phyloP scores from a whole-genome alignment of 2,888 invertebrate genomes.

The Prosapia bicincta region DNA sequence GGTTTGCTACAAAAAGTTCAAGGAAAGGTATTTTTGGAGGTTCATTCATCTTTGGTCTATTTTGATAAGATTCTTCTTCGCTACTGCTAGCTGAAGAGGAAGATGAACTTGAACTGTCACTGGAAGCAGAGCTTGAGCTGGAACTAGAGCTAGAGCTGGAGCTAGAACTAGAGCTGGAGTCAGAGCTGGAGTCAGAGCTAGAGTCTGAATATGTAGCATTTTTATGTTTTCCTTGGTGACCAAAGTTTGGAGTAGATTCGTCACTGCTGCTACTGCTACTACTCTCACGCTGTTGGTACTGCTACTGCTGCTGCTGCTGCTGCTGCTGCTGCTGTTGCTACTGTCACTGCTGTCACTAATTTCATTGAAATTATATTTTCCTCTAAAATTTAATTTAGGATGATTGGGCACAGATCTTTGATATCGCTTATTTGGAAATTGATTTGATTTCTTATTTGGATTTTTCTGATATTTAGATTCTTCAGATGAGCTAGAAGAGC shows the following conservation, averaged over 20 bases:
- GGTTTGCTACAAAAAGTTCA: conserved; percentile 50
- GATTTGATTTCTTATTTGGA: neutral
- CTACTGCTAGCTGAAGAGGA: conserved; percentile 50
- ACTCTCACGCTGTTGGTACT: conserved; percentile 27
- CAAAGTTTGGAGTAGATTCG: too few relatives aligned
- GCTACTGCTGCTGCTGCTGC: conserved; percentile 20
- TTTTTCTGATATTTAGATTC: neutral
- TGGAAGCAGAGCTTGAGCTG: conserved; percentile 34
- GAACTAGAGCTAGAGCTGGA: conserved; percentile 35
- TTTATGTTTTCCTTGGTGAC: neutral
- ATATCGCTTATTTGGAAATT: neutral
- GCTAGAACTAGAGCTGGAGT: conserved; percentile 31
- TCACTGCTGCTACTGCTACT: too few relatives aligned
- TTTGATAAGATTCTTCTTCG: conserved; percentile 44
- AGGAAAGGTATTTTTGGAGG: conserved; percentile 51
- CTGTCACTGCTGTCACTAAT: conserved; percentile 34
- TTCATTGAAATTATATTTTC: neutral
- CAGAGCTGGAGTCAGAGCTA: conserved; percentile 30
- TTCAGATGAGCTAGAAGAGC: neutral
- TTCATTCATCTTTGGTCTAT: conserved; percentile 47
- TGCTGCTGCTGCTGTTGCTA: conserved; percentile 17
- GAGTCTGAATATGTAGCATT: neutral
- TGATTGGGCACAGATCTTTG: neutral
- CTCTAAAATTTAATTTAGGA: neutral
- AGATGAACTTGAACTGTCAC: conserved; percentile 45